Base-by-base conservation (phyloP, 1,140 invertebrate genomes). In the Philotrypesis tridentata region DNA sequence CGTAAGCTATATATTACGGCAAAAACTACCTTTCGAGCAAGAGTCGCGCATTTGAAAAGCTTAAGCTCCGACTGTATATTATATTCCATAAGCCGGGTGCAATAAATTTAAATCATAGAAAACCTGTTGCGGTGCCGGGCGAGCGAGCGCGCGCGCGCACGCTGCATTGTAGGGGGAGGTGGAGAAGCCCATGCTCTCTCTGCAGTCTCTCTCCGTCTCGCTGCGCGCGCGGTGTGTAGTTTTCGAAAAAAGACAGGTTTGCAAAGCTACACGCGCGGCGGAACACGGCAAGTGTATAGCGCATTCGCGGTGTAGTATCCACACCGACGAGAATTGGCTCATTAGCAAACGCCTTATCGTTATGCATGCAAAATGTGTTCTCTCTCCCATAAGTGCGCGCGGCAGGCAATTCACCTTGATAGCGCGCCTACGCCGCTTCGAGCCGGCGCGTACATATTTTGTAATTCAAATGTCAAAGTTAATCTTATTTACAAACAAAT, bases 271-370 rank as follows among this genome's bases (percentile, higher is more conserved):
- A 65, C 23, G n/a, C n/a, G n/a, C n/a, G n/a, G n/a, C n/a, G 12
- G 33, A 48, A 65, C 12, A 21, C 21, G n/a, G n/a, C n/a, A n/a
- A 21, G 27, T 25, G n/a, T 70, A 17, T 2, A 55, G 65, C 29
- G 63, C 48, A 55, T 6, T 12, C 1, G 1, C 40, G 6, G 12
- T 43, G 40, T 12, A 11, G 33, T 43, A 43, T 12, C 40, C 12
- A 43, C 12, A 14, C 5, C 21, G 48, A 14, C 63, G 61, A 43
- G n/a, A 40, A 61, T 71, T 48, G 77, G 55, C 29, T 79, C 77
- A 79, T 79, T 79, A 79, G 29, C 43, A 27, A n/a, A 23, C 27
- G n/a, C 43, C 5, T 68, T 33, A 71, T 71, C 77, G 67, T 40
- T 37, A 40, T 40, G 8, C 40, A 79, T 71, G 43, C 76, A 0